Percentiles rank a stretch among this genome's conserved stretches.
Evolutionary conservation across 2,113 vertebrate species (phyloP).

Genomic region (Aegotheles bennettii): DNA sequence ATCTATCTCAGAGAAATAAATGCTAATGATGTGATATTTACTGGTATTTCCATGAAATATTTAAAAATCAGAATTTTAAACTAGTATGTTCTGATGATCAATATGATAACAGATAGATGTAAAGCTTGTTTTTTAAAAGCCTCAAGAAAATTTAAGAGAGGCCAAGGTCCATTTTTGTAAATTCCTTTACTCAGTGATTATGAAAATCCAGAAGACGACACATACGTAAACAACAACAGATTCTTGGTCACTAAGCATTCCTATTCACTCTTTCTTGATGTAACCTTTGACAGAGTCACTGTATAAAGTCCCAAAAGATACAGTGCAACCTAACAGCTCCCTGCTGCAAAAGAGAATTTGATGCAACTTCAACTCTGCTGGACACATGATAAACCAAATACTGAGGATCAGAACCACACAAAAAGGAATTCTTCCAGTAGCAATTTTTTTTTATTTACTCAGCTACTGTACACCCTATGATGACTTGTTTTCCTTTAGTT

Average conservation of each 20-base stretch:
- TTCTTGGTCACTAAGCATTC: background rate
- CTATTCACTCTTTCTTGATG: background rate
- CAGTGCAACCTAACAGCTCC: background rate
- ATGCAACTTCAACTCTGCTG: slow-evolving; percentile 42
- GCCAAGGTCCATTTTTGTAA: background rate
- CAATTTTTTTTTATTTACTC: slow-evolving; percentile 57
- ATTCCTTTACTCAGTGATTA: background rate
- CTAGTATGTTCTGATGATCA: background rate
- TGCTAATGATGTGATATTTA: background rate
- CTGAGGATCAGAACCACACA: slow-evolving; percentile 28
- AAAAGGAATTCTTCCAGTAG: slow-evolving; percentile 33
- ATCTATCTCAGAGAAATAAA: background rate
- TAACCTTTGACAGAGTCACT: background rate
- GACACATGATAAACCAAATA: background rate
- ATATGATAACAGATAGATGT: background rate
- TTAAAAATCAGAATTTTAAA: background rate
- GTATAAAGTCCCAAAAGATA: background rate
- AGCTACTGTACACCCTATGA: slow-evolving; percentile 42
- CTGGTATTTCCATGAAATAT: background rate
- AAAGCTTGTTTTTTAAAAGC: background rate
- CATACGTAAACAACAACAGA: background rate
- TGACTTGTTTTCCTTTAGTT: slow-evolving; percentile 73
- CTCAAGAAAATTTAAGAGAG: background rate
- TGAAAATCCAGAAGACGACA: background rate
- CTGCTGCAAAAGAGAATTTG: background rate